Conservation (phyloP, 1,140 invertebrate species). For the Nylanderia fulva region DNA sequence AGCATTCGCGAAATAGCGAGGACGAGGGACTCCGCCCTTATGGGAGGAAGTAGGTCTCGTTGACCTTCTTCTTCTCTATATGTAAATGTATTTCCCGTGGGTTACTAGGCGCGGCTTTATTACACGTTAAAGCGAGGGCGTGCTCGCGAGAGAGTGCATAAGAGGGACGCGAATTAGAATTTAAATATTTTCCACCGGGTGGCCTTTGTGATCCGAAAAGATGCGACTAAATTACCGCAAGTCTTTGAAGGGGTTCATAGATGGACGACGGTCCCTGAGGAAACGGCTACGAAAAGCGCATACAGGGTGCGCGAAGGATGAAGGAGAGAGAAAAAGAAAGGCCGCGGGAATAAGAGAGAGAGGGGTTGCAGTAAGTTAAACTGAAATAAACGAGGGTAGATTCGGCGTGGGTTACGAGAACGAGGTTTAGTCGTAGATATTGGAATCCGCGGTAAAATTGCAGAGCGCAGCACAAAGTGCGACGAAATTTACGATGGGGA, state of each 20-base stretch:
- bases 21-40: background rate
- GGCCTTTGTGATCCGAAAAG: constrained; percentile 51
- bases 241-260: constrained; percentile 63
- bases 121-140: constrained; percentile 53
- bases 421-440: constrained; percentile 62
- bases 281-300: constrained; percentile 9
- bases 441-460: constrained; percentile 61
- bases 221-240: constrained; percentile 68
- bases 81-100: constrained; percentile 61
- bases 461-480: constrained; percentile 54
- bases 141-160: constrained; percentile 24
- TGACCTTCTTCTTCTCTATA: constrained; percentile 53
- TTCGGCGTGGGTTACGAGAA: constrained; percentile 63
- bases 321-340: too few species aligned
- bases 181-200: constrained; percentile 64
- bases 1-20: constrained; percentile 56
- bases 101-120: constrained; percentile 60
- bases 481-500: constrained; percentile 55
- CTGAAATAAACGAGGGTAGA: constrained; percentile 72
- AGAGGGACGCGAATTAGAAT: constrained; percentile 64
- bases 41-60: constrained; percentile 41
- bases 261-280: constrained; percentile 49
- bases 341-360: constrained; percentile 11
- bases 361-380: constrained; percentile 62
- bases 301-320: constrained; percentile 1